A percentile compares a stretch with the other conserved stretches of the same genome.
phyloP scores from a whole-genome alignment of 2,113 vertebrate species.

The Xerus inauris region DNA sequence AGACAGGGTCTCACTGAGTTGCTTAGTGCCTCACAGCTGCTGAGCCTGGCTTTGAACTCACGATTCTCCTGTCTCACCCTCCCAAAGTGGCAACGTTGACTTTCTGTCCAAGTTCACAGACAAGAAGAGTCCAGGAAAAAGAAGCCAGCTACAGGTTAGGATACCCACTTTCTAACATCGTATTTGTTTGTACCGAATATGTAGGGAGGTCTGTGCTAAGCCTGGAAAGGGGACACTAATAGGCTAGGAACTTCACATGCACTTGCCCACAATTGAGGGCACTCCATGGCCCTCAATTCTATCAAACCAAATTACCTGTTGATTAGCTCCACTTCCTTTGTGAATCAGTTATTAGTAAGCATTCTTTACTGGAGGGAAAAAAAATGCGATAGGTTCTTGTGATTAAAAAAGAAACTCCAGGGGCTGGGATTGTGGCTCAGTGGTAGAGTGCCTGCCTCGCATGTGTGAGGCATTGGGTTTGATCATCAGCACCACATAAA shows the following conservation, averaged over 20 bases:
- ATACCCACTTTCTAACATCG: neutral
- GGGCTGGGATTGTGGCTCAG: no score
- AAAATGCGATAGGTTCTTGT: neutral
- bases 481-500: no score
- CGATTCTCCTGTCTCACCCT: no score
- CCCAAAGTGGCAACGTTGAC: no score
- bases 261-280: no score
- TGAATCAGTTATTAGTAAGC: neutral
- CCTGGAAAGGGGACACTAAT: neutral
- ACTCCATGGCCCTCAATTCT: neutral
- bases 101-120: neutral
- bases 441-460: no score
- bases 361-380: neutral
- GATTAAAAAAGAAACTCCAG: neutral
- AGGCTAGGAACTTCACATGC: neutral
- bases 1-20: no score
- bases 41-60: no score
- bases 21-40: no score
- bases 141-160: neutral
- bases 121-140: neutral
- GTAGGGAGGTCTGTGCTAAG: neutral
- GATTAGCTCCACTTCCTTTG: neutral
- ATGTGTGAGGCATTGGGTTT: no score
- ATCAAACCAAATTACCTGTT: neutral
- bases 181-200: neutral